Base-by-base conservation (phyloP, 2,888 invertebrate species). In the Halocaridina rubra region DNA sequence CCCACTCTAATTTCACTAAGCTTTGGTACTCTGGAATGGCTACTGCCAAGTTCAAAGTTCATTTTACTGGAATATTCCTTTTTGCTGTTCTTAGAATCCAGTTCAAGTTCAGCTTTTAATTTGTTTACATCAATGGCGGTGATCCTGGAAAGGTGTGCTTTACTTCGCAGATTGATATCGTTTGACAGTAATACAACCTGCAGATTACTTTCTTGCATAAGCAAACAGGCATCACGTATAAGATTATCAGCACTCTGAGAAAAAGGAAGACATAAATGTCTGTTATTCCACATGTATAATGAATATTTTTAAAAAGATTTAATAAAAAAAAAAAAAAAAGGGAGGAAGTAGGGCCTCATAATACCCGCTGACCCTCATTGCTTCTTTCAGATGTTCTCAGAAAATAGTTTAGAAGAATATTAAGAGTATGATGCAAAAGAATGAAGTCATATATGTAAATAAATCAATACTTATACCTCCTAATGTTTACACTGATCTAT, bases 241-340 rank as follows among this genome's bases (percentile, higher is more conserved):
- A 79, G 76, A 71, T 86, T 82, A 76, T 86, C 86, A 29, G 75
- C 87, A 79, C 72, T 84, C 87, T 87, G 87, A 19, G 74, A 61
- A 30, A 74, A n/a, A 72, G 8, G 22, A 32, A n/a, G 64, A 46
- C 2, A 46, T 2, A 46, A n/a, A n/a, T n/a, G n/a, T n/a, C n/a
- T n/a, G n/a, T n/a, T n/a, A n/a, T n/a, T n/a, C n/a, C n/a, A n/a
- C n/a, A n/a, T n/a, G n/a, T n/a, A n/a, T n/a, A n/a, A n/a, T n/a
- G n/a, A n/a, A n/a, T n/a, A n/a, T n/a, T n/a, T n/a, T n/a, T n/a
- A n/a, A n/a, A n/a, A n/a, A n/a, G n/a, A n/a, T n/a, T n/a, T n/a
- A n/a, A n/a, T n/a, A n/a, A n/a, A n/a, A n/a, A n/a, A n/a, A n/a
- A n/a, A n/a, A n/a, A n/a, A n/a, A n/a, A n/a, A n/a, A n/a, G n/a